phyloP scores from a whole-genome alignment of 2,797 vertebrate genomes.

The Brachyalestes nurse region DNA sequence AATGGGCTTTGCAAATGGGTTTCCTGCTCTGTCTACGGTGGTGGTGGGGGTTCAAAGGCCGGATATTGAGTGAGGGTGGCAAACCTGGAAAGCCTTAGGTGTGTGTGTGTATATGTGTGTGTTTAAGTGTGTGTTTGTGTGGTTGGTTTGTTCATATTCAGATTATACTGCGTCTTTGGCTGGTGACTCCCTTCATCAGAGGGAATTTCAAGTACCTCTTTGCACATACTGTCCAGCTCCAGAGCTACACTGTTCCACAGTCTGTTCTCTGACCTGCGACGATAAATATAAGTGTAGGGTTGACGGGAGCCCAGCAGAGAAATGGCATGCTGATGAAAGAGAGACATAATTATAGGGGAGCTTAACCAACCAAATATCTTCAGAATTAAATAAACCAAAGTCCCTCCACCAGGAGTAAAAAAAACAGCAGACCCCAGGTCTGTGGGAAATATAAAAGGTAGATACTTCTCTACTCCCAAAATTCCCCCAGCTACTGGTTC shows the following conservation, averaged over 20 bases:
- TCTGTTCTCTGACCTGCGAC: neutral
- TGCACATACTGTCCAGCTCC: conserved; percentile 1
- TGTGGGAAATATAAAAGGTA: conserved; percentile 65
- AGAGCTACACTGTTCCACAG: neutral
- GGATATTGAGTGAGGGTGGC: conserved; percentile 67
- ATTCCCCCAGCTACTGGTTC: conserved; percentile 57
- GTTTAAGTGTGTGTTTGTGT: conserved; percentile 10
- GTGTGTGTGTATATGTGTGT: conserved; percentile 8
- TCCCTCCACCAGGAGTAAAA: conserved; percentile 48
- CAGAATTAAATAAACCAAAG: conserved; percentile 60
- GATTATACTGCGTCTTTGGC: neutral
- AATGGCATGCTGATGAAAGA: conserved; percentile 78
- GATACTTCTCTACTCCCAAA: conserved; percentile 70
- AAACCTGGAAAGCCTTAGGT: conserved; percentile 48
- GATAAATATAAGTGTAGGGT: conserved; percentile 51
- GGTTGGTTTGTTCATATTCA: conserved; percentile 7
- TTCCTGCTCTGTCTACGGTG: conserved; percentile 70
- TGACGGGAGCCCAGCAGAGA: conserved; percentile 52
- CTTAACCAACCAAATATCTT: conserved; percentile 78
- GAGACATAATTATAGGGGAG: conserved; percentile 81
- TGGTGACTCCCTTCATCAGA: conserved; percentile 1
- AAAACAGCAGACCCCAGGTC: conserved; percentile 47
- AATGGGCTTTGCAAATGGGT: conserved; percentile 73
- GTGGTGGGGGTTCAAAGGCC: conserved; percentile 63
- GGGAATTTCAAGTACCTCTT: conserved; percentile 22